Base-by-base conservation (phyloP, 2,797 vertebrate genomes). In the Otolemur crassicaudatus region DNA sequence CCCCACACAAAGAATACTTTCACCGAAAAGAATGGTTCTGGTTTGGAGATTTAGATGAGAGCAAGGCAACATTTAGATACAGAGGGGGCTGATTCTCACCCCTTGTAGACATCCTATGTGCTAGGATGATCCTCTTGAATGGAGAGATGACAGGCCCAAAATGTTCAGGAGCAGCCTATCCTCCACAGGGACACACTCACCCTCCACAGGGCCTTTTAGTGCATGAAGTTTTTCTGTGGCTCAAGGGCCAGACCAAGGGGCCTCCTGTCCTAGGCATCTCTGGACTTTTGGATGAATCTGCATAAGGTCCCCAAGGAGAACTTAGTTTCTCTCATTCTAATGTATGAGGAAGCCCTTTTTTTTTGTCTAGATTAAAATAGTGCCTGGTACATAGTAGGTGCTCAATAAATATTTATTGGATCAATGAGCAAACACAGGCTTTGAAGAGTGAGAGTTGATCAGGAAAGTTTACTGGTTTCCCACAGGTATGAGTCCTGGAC, bases 381-480 rank as follows among this genome's bases (percentile, higher is more conserved):
- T 34, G 11, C 10, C n/a, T 94, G 20, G 20, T 70, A 67, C 53
- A 22, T 6, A 79, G n/a, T 23, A 84, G 92, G 22, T 65, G 6
- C 40, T 94, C 84, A 96, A 49, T 82, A 80, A 84, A 37, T 73
- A 67, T 56, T 56, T 94, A 77, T 23, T 58, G 60, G 80, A 19
- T 94, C 9, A 89, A 9, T 34, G 13, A 88, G n/a, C 10, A 89
- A 81, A 70, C 23, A 76, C 0, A 73, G 34, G 10, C 17, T 95
- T 85, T 46, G 23, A 88, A 86, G 25, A 92, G 7, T 31, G 23
- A 63, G 40, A 5, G 49, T 1, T 90, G 29, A 87, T 67, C 43
- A 76, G 40, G 25, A 60, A 69, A 94, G 53, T 29, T 81, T 3
- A 49, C 16, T 49, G 49, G 14, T 2, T 83, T 91, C 91, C 88